These are phyloP conservation scores for rat (Rattus norvegicus) DNA, from an alignment of 2,113 vertebrate genomes.

Conservation along the genomic window GRCr8 NC_086024.1:34535001-34535500, in stretches of 20 bases:
- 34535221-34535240: neutral
- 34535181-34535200: neutral
- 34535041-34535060: neutral
- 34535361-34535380: neutral
- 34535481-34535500: neutral
- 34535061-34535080: neutral
- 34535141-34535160: neutral
- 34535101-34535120: neutral
- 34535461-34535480: neutral
- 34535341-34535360: neutral
- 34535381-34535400: neutral
- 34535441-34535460: neutral
- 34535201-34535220: no score
- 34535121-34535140: neutral
- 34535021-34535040: neutral
- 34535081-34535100: neutral
- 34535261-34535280: neutral
- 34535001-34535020: conserved; percentile 34
- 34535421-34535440: neutral
- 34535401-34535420: neutral
- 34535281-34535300: neutral
- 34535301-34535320: neutral
- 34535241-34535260: neutral
- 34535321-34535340: neutral
- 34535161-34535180: neutral